Percentiles rank a stretch among this genome's conserved stretches.
These are phyloP conservation scores for Podarcis lilfordi DNA, from an alignment of 2,797 vertebrate species.

Conservation along the genomic window DNA sequence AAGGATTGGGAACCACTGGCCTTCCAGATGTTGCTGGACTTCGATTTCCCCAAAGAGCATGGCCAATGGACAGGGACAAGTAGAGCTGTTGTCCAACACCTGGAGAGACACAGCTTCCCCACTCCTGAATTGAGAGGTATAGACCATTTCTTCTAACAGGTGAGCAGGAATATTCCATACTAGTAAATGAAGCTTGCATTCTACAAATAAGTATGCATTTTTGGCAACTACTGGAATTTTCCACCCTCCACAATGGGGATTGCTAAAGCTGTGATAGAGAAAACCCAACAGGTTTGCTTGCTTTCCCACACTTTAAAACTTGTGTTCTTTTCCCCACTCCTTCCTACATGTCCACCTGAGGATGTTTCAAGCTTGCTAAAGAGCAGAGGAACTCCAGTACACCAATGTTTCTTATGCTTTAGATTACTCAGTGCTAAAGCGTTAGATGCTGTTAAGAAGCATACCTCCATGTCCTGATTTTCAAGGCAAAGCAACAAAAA, in stretches of 20 bases:
- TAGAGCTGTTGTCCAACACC: too few species aligned
- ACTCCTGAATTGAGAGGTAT: constrained; percentile 31
- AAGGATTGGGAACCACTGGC: background rate
- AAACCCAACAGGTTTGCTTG: background rate
- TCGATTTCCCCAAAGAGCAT: too few species aligned
- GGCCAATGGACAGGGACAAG: too few species aligned
- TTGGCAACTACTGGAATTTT: background rate
- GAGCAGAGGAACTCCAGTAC: too few species aligned
- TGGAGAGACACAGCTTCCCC: too few species aligned
- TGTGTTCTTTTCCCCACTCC: background rate
- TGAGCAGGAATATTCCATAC: background rate
- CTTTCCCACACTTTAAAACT: background rate
- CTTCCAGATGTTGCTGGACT: too few species aligned
- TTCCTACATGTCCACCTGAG: background rate
- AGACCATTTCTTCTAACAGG: background rate
- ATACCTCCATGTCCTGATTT: background rate
- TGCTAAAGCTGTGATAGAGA: background rate
- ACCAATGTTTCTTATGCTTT: background rate
- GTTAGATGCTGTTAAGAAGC: background rate
- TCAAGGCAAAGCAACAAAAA: background rate
- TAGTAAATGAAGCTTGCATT: background rate
- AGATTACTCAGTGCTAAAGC: background rate
- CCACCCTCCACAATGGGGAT: background rate
- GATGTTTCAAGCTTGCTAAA: background rate
- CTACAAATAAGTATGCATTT: background rate